Percentiles rank a stretch among this genome's conserved stretches.
Conservation (phyloP, 2,797 vertebrate genomes). For the Scleropages formosus region DNA sequence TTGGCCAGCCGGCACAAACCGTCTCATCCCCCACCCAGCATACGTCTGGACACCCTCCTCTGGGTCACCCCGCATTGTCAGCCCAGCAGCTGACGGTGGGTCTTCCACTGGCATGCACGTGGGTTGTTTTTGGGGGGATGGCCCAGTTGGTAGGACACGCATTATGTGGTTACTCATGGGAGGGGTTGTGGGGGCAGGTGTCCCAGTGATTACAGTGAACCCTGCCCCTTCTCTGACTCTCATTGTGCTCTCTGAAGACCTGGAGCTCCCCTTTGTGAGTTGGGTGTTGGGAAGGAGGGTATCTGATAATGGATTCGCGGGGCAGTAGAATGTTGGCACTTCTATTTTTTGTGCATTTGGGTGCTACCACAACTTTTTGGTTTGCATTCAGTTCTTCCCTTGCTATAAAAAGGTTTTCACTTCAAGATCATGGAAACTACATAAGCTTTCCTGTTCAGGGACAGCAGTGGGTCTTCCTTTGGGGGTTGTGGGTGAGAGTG, state of each 20-base stretch:
- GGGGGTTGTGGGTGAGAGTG: not conserved
- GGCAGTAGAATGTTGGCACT: not conserved
- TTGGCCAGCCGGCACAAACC: too few relatives aligned
- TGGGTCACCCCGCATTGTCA: not conserved
- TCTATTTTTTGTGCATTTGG: too few relatives aligned
- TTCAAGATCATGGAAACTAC: not conserved
- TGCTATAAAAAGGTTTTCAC: not conserved
- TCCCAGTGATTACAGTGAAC: slow-evolving; percentile 20
- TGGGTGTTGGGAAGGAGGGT: not conserved
- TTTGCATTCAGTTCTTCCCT: not conserved
- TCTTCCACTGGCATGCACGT: slow-evolving; percentile 5
- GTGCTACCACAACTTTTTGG: not conserved
- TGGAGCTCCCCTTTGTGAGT: not conserved
- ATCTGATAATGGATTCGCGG: not conserved
- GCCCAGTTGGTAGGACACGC: not conserved
- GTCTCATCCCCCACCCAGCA: too few relatives aligned
- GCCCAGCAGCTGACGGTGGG: slow-evolving; percentile 18
- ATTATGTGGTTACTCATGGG: slow-evolving; percentile 5
- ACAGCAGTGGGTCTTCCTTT: too few relatives aligned
- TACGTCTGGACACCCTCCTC: too few relatives aligned
- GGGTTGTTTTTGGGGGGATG: not conserved
- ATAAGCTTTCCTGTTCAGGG: too few relatives aligned
- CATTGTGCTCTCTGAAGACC: slow-evolving; percentile 8
- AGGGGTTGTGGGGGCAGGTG: not conserved
- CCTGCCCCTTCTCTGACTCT: not conserved